phyloP scores from a whole-genome alignment of 2,797 vertebrate species.

The Amazona finschi region DNA sequence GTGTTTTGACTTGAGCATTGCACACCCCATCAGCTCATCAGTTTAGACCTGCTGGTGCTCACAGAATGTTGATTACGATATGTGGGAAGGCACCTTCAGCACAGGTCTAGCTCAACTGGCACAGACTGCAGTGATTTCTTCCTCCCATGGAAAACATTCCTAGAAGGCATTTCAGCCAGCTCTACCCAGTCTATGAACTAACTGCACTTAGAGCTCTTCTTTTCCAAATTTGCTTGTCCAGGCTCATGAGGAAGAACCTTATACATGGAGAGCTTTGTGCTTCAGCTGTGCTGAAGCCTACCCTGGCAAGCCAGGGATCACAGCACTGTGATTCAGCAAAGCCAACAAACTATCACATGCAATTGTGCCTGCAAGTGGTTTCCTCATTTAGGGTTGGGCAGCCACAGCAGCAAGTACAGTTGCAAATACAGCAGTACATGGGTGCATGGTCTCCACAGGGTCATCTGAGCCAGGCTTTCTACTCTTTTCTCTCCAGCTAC shows the following conservation, averaged over 20 bases:
- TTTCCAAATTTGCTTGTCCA: neutral
- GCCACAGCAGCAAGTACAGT: neutral
- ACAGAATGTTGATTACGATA: neutral
- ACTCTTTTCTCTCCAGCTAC: neutral
- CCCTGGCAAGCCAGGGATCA: fast-evolving
- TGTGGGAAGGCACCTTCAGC: neutral
- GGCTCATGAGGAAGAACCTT: neutral
- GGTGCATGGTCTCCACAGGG: neutral
- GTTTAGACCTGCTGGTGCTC: neutral
- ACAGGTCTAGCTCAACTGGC: neutral
- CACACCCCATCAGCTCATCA: neutral
- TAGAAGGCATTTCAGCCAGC: neutral
- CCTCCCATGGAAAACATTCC: neutral
- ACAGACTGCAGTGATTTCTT: neutral
- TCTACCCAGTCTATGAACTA: neutral
- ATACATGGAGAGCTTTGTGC: fast-evolving
- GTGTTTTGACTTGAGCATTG: neutral
- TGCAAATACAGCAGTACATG: fast-evolving
- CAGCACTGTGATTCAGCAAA: neutral
- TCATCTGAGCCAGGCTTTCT: fast-evolving
- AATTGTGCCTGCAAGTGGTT: neutral
- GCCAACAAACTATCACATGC: fast-evolving
- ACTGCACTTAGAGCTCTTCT: neutral
- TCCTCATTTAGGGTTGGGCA: neutral
- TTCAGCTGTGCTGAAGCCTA: neutral